Conservation (phyloP, 2,113 vertebrate genomes). For the Gorsachius goisagi region DNA sequence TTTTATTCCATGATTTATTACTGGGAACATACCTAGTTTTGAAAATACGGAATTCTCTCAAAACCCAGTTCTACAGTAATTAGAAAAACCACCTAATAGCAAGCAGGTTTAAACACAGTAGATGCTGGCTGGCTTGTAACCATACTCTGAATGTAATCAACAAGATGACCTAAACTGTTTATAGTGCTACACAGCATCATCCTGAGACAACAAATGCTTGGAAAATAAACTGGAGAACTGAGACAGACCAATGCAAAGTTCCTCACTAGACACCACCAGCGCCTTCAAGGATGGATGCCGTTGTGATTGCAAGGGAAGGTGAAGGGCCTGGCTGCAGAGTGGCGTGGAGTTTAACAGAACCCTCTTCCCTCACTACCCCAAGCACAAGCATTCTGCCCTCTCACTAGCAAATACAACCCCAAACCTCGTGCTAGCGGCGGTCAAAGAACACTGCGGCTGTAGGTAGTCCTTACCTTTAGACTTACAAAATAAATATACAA, state of each 20-base stretch:
- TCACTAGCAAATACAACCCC: accelerated
- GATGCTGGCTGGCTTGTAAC: background rate
- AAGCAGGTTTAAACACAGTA: background rate
- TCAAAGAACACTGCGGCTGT: background rate
- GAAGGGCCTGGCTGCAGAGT: background rate
- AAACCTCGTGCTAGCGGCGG: background rate
- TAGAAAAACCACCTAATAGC: accelerated
- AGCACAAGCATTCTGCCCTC: too few species aligned
- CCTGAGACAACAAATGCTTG: accelerated
- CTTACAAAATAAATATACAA: background rate
- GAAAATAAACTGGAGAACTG: background rate
- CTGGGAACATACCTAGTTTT: background rate
- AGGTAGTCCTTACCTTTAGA: background rate
- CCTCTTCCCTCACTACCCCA: background rate
- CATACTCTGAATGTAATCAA: accelerated
- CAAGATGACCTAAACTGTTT: background rate
- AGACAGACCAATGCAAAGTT: background rate
- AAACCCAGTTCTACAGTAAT: background rate
- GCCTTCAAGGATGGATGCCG: background rate
- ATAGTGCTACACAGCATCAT: accelerated
- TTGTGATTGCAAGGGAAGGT: accelerated
- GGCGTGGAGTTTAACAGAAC: too few species aligned
- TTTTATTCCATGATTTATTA: accelerated
- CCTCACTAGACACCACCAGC: background rate
- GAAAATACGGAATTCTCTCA: accelerated